These are phyloP conservation scores for Leptodactylus fuscus DNA, from an alignment of 2,113 vertebrate species.

Conservation along the genomic window DNA sequence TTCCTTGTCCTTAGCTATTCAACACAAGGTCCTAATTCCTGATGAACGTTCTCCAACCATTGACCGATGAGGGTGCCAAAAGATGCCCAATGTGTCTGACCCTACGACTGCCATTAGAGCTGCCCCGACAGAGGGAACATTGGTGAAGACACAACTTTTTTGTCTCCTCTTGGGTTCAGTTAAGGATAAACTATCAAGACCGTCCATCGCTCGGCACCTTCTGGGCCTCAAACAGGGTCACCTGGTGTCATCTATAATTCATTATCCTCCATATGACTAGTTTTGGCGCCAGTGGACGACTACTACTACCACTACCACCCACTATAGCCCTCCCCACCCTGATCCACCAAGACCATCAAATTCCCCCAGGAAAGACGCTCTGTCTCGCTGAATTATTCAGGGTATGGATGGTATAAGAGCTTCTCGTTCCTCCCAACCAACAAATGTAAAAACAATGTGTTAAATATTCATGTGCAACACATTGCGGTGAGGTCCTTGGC, in stretches of 20 bases:
- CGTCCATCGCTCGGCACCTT: background rate
- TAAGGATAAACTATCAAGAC: background rate
- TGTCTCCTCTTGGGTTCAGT: too few relatives aligned
- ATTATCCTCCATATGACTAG: background rate
- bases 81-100: background rate
- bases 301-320: background rate
- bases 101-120: too few relatives aligned
- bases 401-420: conserved; percentile 29
- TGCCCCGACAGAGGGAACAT: too few relatives aligned
- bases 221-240: background rate
- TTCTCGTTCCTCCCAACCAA: conserved; percentile 37
- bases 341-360: background rate
- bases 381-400: conserved; percentile 49
- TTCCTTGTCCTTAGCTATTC: background rate
- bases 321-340: background rate
- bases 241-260: background rate
- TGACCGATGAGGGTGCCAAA: background rate
- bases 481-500: conserved; percentile 47
- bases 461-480: conserved; percentile 56
- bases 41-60: background rate
- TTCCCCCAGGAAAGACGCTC: conserved; percentile 22
- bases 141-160: too few relatives aligned
- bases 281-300: background rate
- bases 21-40: background rate
- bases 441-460: conserved; percentile 57